Evolutionary conservation across 2,797 vertebrate genomes (phyloP).

Genomic region (Novumbra hubbsi): DNA sequence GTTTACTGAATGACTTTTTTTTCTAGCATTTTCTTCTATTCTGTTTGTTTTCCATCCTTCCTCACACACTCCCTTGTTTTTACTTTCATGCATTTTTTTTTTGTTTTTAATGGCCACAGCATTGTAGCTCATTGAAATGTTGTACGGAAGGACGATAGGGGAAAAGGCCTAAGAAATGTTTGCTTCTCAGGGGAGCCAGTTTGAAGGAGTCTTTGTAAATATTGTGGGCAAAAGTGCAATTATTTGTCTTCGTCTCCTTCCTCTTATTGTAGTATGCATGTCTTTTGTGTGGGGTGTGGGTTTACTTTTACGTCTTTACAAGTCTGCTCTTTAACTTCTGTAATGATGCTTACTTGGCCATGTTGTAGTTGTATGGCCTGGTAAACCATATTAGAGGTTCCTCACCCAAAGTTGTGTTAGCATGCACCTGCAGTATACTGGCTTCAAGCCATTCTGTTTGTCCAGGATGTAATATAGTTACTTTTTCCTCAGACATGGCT

Average conservation of each 20-base stretch:
- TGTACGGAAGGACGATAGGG: constrained; percentile 27
- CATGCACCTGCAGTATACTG: constrained; percentile 20
- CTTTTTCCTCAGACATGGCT: constrained; percentile 10
- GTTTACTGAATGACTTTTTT: not conserved
- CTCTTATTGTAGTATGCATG: not conserved
- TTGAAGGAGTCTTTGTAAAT: constrained; percentile 44
- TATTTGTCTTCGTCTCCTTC: constrained; percentile 6
- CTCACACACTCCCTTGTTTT: constrained; percentile 23
- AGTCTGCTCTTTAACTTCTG: constrained; percentile 20
- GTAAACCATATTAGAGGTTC: constrained; percentile 26
- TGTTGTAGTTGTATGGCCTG: constrained; percentile 21
- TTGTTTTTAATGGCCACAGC: constrained; percentile 14
- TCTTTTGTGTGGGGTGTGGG: not conserved
- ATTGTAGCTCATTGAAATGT: constrained; percentile 26
- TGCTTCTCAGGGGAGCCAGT: constrained; percentile 45
- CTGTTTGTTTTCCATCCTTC: constrained; percentile 22
- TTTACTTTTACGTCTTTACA: constrained; percentile 37
- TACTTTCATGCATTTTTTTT: constrained; percentile 6
- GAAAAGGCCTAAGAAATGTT: constrained; percentile 30
- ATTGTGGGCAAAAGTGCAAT: constrained; percentile 75
- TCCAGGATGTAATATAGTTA: not conserved
- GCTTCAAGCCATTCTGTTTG: not conserved
- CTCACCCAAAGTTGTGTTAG: not conserved
- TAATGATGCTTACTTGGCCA: constrained; percentile 17
- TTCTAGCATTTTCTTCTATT: not conserved